These are phyloP conservation scores for Sarcophaga caerulescens DNA, from an alignment of 2,888 invertebrate species.

Conservation along the genomic window DNA sequence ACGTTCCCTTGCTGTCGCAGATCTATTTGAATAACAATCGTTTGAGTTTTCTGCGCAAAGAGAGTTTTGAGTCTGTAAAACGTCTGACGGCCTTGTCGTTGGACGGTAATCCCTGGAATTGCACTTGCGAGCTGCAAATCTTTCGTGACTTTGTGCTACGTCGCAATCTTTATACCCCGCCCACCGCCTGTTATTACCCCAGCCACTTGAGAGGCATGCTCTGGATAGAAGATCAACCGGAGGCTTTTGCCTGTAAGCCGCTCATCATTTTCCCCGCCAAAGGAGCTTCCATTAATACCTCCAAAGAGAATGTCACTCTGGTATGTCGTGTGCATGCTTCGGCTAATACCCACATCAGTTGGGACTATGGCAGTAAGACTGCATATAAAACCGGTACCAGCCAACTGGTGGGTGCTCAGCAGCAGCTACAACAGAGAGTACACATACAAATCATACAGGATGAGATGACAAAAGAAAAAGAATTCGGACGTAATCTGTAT, in stretches of 20 bases:
- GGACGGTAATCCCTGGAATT: slow-evolving; percentile 92
- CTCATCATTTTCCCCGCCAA: slow-evolving; percentile 86
- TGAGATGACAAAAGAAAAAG: slow-evolving; percentile 77
- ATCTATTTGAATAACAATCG: slow-evolving; percentile 89
- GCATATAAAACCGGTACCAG: slow-evolving; percentile 68
- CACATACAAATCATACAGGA: slow-evolving; percentile 76
- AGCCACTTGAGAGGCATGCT: slow-evolving; percentile 85
- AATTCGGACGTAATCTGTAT: slow-evolving; percentile 75
- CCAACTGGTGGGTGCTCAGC: slow-evolving; percentile 35
- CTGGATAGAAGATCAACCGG: slow-evolving; percentile 87
- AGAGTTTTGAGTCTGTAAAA: slow-evolving; percentile 85
- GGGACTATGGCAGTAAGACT: slow-evolving; percentile 84
- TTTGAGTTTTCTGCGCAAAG: slow-evolving; percentile 85
- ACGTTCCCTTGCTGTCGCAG: slow-evolving; percentile 86
- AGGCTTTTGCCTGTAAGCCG: slow-evolving; percentile 91
- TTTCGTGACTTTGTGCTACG: slow-evolving; percentile 90
- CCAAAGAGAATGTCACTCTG: slow-evolving; percentile 86
- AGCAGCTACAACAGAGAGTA: slow-evolving; percentile 71
- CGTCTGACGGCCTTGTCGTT: slow-evolving; percentile 88
- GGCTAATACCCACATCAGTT: slow-evolving; percentile 88
- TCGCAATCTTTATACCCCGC: slow-evolving; percentile 88
- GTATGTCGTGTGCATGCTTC: slow-evolving; percentile 89
- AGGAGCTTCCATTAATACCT: slow-evolving; percentile 84
- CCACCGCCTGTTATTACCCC: slow-evolving; percentile 88
- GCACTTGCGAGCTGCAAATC: slow-evolving; percentile 90